These are phyloP conservation scores for Chlamydotis undulata DNA, from an alignment of 2,113 vertebrate genomes.

Conservation along the genomic window DNA sequence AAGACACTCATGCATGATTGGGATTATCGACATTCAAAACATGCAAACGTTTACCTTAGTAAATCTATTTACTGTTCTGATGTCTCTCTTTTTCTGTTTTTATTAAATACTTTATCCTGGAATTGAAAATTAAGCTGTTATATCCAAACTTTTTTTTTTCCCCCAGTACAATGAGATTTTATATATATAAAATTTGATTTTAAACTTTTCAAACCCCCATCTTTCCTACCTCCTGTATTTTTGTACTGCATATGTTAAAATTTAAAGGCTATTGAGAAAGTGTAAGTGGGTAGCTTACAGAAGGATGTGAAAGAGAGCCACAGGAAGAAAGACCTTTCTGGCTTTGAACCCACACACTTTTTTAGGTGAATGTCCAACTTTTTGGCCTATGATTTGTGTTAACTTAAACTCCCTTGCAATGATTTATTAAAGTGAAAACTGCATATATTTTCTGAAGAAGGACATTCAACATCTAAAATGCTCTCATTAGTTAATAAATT, in stretches of 20 bases:
- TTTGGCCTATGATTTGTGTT: background rate
- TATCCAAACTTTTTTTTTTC: background rate
- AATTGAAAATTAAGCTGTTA: background rate
- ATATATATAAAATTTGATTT: too few species aligned
- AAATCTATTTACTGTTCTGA: background rate
- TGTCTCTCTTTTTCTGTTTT: background rate
- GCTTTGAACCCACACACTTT: background rate
- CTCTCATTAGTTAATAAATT: background rate
- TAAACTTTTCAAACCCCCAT: accelerated
- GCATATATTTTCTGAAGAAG: background rate
- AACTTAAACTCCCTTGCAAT: background rate
- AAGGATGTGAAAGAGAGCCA: background rate
- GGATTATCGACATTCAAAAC: background rate
- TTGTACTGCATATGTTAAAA: background rate
- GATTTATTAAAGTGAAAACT: background rate
- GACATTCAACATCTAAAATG: background rate
- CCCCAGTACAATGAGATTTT: too few species aligned
- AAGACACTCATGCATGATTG: background rate
- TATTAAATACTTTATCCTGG: background rate
- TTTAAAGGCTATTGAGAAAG: background rate
- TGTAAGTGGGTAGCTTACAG: background rate
- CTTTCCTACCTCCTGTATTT: background rate
- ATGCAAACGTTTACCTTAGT: background rate
- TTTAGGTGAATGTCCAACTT: background rate
- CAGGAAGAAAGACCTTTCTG: background rate